Percentiles rank a stretch among this genome's conserved stretches.
Conservation (phyloP, 2,797 vertebrate genomes). For the Cebuella pygmaea region DNA sequence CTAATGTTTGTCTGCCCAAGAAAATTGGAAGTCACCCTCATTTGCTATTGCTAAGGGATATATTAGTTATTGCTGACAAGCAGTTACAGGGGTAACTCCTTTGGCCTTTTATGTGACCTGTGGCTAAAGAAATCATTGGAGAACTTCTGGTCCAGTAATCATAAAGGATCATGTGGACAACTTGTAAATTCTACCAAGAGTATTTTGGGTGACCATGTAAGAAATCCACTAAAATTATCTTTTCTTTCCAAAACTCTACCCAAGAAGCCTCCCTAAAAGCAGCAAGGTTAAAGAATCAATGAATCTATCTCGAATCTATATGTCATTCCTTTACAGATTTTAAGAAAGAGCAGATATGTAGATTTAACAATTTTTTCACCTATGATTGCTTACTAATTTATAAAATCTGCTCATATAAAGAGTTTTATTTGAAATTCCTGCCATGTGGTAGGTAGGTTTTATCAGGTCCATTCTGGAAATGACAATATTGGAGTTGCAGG, state of each 20-base stretch:
- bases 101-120: not conserved
- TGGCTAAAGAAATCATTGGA: not conserved
- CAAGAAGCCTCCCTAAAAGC: not conserved
- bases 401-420: not conserved
- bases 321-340: not conserved
- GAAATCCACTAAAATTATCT: not conserved
- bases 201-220: not conserved
- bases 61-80: not conserved
- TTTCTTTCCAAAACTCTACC: not conserved
- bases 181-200: not conserved
- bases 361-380: not conserved
- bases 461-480: not conserved
- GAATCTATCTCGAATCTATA: not conserved
- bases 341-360: not conserved
- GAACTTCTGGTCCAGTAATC: not conserved
- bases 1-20: not conserved
- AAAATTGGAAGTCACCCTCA: not conserved
- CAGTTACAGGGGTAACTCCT: not conserved
- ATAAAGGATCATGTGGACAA: not conserved
- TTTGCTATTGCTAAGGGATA: not conserved
- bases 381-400: not conserved
- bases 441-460: not conserved
- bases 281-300: not conserved
- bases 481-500: not conserved
- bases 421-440: slow-evolving; percentile 14